Conservation (phyloP, 1,140 invertebrate genomes). For the Plutomurus gul region DNA sequence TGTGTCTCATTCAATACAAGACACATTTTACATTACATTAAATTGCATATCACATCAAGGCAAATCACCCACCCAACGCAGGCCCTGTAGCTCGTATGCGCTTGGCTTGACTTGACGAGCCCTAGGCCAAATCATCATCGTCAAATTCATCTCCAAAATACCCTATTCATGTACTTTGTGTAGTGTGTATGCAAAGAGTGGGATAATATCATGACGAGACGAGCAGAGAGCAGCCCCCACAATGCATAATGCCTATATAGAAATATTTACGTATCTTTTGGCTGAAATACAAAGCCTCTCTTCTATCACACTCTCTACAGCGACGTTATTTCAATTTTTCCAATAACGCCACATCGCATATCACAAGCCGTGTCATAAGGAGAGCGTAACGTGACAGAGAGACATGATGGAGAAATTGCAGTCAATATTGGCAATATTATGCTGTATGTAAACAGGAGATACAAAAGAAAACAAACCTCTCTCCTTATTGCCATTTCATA, state of each 20-base stretch:
- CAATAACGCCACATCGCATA: background rate
- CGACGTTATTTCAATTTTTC: no score
- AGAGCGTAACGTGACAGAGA: background rate
- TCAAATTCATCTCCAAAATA: background rate
- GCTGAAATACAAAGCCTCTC: no score
- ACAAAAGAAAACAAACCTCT: background rate
- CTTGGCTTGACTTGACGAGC: background rate
- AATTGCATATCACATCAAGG: conserved; percentile 16
- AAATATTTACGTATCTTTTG: conserved; percentile 6
- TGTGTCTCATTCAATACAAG: conserved; percentile 5
- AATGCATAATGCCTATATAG: no score
- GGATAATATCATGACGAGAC: background rate
- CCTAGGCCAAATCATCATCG: conserved; percentile 11
- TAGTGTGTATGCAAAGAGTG: background rate
- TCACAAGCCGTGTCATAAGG: background rate
- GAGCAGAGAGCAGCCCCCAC: no score
- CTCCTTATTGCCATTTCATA: no score
- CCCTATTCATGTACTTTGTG: background rate
- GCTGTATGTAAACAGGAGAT: background rate
- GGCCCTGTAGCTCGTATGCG: background rate
- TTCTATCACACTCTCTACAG: no score
- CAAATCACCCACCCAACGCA: background rate
- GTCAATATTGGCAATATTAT: background rate
- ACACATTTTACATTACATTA: conserved; percentile 3
- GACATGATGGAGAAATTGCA: background rate